Evolutionary conservation across 2,113 vertebrate species (phyloP).

Genomic region (Zosterops pallidus): DNA sequence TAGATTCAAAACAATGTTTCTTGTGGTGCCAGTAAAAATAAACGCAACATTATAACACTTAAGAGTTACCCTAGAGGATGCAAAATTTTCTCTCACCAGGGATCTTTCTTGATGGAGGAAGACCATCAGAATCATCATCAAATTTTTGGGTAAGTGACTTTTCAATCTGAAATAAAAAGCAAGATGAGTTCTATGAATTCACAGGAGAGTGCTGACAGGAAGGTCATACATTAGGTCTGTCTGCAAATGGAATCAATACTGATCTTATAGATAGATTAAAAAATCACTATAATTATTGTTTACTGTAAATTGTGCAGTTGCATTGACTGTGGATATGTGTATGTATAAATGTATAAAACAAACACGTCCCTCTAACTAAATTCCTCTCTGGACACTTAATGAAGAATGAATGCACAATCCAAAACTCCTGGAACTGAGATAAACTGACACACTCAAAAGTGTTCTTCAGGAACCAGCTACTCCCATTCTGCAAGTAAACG

Average conservation of each 20-base stretch:
- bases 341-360: not conserved
- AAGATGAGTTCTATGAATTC: not conserved
- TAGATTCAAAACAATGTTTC: not conserved
- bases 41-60: not conserved
- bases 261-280: not conserved
- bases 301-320: not conserved
- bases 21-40: not conserved
- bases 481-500: not conserved
- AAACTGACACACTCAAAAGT: not conserved
- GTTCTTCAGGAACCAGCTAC: not conserved
- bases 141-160: not conserved
- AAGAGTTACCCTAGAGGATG: not conserved
- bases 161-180: constrained; percentile 51
- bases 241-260: not conserved
- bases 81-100: constrained; percentile 69
- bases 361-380: not conserved
- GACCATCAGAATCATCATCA: constrained; percentile 42
- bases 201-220: not conserved
- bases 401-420: not conserved
- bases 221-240: not conserved
- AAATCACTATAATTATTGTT: not conserved
- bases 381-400: not conserved
- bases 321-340: not conserved
- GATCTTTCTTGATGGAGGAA: constrained; percentile 49
- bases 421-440: not conserved